Base-by-base conservation (phyloP, 1,140 invertebrate species). In the Vollenhovia emeryi region DNA sequence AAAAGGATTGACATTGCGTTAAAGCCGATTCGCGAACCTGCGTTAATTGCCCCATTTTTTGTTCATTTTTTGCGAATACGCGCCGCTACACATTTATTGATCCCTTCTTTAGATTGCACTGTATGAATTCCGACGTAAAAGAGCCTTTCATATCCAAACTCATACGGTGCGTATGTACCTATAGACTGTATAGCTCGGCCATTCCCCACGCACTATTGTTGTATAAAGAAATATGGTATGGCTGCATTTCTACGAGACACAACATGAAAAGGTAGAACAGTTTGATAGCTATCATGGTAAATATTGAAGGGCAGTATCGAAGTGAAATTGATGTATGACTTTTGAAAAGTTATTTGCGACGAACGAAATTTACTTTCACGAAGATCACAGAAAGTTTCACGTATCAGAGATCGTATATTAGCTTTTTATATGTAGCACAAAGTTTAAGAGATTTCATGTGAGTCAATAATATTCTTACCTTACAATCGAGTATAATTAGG, bases 221-320 rank as follows among this genome's bases (percentile, higher is more conserved):
- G 24, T n/a, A 71, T 45, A 82, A 82, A 82, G 40, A 52, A 55
- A 82, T 57, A 79, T 9, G 45, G 3, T 79, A 73, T 36, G 78
- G 57, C 18, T 73, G n/a, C 66, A 57, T 82, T 82, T 82, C 66
- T 43, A 40, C 27, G n/a, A 71, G 21, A n/a, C 21, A 55, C 2
- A 69, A 69, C 50, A 59, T 33, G 52, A 45, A 73, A 82, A 82
- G 78, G 48, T 11, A 71, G 52, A 59, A 73, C 45, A 71, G 64
- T 82, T 82, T 30, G 78, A 71, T 82, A 59, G 50, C 66, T 73
- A 82, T 71, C 78, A 55, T 36, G 24, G 48, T 71, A 82, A 82
- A 82, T 73, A 82, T 82, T 40, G n/a, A 8, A 73, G 13, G 18
- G 8, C n/a, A 71, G 36, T 45, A 73, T 45, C 43, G 50, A 71